Percentiles rank a stretch among this genome's conserved stretches.
phyloP scores from a whole-genome alignment of 2,113 vertebrate genomes.

The Siniperca knerii region DNA sequence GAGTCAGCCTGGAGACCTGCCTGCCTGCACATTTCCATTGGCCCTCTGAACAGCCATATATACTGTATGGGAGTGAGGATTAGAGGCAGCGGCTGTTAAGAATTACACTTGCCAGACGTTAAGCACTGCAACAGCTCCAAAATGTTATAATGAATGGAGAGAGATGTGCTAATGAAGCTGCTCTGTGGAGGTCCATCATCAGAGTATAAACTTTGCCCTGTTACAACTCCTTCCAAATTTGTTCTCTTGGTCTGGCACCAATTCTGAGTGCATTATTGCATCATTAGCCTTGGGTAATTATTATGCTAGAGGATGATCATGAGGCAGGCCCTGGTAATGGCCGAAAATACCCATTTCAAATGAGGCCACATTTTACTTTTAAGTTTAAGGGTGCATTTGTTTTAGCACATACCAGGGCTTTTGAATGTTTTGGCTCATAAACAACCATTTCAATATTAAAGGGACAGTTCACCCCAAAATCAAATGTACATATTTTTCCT shows the following conservation, averaged over 20 bases:
- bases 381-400: neutral
- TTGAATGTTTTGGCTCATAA: neutral
- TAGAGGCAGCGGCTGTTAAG: conserved; percentile 48
- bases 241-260: conserved; percentile 23
- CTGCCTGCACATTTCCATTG: conserved; percentile 46
- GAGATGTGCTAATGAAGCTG: conserved; percentile 37
- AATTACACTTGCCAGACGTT: conserved; percentile 54
- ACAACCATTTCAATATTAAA: neutral
- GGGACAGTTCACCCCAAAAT: too few species aligned
- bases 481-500: too few species aligned
- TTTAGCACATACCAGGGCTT: neutral
- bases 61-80: conserved; percentile 46
- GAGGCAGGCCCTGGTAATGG: neutral
- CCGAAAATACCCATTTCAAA: neutral
- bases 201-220: conserved; percentile 18
- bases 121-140: conserved; percentile 25
- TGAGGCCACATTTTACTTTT: neutral
- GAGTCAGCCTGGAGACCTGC: conserved; percentile 52
- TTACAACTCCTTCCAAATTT: conserved; percentile 30
- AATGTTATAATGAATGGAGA: conserved; percentile 30
- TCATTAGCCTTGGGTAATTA: conserved; percentile 35
- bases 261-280: conserved; percentile 20
- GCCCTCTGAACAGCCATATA: conserved; percentile 37
- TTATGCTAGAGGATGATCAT: conserved; percentile 15
- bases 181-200: conserved; percentile 30